Evolutionary conservation across 2,113 vertebrate genomes (phyloP).

Genomic region (Perognathus longimembris): DNA sequence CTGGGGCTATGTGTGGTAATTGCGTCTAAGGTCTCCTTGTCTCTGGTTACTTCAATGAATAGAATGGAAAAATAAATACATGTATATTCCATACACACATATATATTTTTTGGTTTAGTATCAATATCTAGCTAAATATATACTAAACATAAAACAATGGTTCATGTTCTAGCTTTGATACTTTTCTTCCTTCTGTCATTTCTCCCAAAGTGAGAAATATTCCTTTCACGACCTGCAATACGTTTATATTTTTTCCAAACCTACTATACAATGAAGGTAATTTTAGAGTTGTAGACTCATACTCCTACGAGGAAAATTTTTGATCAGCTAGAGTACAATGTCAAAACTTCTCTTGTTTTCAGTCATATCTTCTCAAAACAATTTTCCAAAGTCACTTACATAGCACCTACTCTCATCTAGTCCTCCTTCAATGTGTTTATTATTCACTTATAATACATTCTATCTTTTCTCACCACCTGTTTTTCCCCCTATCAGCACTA

Average conservation of each 20-base stretch:
- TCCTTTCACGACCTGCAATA: constrained; percentile 2
- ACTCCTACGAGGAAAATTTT: background rate
- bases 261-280: background rate
- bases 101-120: background rate
- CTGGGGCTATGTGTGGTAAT: background rate
- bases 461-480: too few species aligned
- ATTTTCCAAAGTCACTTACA: background rate
- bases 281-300: constrained; percentile 26
- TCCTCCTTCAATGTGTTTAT: background rate
- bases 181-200: constrained; percentile 17
- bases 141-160: constrained; percentile 24
- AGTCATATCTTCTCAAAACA: background rate
- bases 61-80: background rate
- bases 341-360: background rate
- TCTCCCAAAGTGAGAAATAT: background rate
- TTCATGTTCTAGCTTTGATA: background rate
- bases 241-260: constrained; percentile 23
- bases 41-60: background rate
- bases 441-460: background rate
- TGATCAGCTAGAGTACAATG: background rate
- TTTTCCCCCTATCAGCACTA: background rate
- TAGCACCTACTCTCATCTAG: background rate
- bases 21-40: background rate
- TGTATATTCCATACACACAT: background rate
- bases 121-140: background rate